phyloP scores from a whole-genome alignment of 2,113 vertebrate species.

The Corythoichthys haematopterus region DNA sequence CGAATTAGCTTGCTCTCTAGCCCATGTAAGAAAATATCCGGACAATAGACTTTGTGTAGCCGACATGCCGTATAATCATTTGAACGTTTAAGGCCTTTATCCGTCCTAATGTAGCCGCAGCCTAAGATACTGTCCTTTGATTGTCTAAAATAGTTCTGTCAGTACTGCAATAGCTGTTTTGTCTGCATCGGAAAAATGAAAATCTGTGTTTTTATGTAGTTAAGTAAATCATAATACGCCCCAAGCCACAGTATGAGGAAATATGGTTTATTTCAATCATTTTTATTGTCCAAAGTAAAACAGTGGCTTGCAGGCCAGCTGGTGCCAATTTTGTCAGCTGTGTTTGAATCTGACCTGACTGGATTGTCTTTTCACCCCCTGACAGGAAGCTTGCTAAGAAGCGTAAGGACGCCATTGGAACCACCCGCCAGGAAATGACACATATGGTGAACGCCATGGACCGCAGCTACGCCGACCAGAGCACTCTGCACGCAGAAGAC shows the following conservation, averaged over 20 bases:
- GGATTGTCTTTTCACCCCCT: constrained; percentile 18
- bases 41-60: no score
- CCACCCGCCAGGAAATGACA: constrained; percentile 95
- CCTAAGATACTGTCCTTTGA: no score
- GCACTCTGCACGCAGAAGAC: constrained; percentile 92
- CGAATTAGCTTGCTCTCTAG: no score
- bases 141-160: no score
- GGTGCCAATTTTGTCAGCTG: not conserved
- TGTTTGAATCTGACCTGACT: constrained; percentile 14
- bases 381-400: constrained; percentile 97
- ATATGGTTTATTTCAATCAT: not conserved
- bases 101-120: no score
- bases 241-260: not conserved
- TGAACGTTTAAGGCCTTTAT: no score
- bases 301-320: constrained; percentile 42
- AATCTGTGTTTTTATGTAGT: no score
- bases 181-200: no score
- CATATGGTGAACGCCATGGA: constrained; percentile 99
- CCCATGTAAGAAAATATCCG: no score
- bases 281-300: not conserved
- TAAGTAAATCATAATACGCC: not conserved
- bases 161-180: no score
- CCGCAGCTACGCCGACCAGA: constrained; percentile 94
- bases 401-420: constrained; percentile 93
- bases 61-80: no score